These are phyloP conservation scores for Toxostoma redivivum DNA, from an alignment of 2,113 vertebrate genomes.

Conservation along the genomic window DNA sequence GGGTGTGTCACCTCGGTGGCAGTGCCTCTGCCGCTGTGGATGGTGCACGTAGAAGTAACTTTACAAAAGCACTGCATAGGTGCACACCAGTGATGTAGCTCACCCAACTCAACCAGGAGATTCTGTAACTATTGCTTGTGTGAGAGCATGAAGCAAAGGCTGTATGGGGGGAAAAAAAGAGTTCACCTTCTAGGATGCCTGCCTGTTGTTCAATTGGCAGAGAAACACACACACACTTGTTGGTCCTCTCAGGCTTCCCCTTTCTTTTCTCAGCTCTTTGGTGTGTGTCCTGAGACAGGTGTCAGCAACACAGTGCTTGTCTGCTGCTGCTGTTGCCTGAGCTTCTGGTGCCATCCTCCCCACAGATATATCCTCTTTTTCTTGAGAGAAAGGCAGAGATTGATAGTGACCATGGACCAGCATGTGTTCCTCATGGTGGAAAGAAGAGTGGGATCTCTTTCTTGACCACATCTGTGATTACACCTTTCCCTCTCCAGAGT, in stretches of 20 bases:
- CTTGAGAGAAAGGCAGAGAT: not conserved
- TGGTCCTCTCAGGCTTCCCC: not conserved
- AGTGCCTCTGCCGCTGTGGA: not conserved
- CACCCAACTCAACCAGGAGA: not conserved
- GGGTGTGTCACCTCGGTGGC: not conserved
- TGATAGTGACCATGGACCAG: not conserved
- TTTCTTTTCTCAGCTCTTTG: not conserved
- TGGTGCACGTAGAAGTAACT: not conserved
- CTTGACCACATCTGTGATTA: rapidly evolving
- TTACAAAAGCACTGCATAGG: not conserved
- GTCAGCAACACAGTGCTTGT: not conserved
- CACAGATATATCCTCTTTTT: not conserved
- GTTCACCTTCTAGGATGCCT: not conserved
- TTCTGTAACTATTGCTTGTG: not conserved
- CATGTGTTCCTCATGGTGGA: not conserved
- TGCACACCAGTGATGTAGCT: not conserved
- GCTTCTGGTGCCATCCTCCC: not conserved
- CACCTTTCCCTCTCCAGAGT: not conserved
- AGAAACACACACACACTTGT: not conserved
- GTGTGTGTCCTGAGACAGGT: not conserved
- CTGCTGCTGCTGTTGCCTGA: not conserved
- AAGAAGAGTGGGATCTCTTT: not conserved
- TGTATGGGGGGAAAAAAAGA: not conserved
- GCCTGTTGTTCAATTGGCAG: not conserved
- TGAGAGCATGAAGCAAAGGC: not conserved